These are phyloP conservation scores for Hesperia comma DNA, from an alignment of 2,888 invertebrate genomes.

Conservation along the genomic window DNA sequence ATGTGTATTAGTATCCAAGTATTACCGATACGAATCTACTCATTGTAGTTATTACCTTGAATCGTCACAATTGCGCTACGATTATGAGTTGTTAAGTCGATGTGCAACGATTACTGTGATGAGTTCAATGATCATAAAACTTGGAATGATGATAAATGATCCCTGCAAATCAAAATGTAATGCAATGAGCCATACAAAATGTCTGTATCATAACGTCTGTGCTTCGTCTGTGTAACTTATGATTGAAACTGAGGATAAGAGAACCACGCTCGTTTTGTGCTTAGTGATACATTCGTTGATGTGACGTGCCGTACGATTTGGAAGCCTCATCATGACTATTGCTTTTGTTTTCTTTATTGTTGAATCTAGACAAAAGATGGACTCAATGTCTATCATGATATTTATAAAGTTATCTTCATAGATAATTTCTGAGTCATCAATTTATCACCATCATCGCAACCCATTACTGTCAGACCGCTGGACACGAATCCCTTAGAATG, in stretches of 20 bases:
- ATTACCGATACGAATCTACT: slow-evolving; percentile 8
- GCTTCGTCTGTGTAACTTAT: too few relatives aligned
- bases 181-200: slow-evolving; percentile 3
- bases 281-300: not conserved
- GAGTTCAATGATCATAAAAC: slow-evolving; percentile 24
- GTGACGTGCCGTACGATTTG: too few relatives aligned
- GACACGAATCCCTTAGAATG: too few relatives aligned
- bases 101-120: slow-evolving; percentile 12
- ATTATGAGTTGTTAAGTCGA: slow-evolving; percentile 24
- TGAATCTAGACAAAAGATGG: too few relatives aligned
- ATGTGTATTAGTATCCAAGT: not conserved
- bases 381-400: too few relatives aligned
- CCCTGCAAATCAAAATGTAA: slow-evolving; percentile 11
- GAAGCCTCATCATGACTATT: too few relatives aligned
- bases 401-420: too few relatives aligned
- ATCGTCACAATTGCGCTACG: slow-evolving; percentile 37
- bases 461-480: too few relatives aligned
- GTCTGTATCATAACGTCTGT: not conserved
- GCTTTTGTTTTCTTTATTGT: too few relatives aligned
- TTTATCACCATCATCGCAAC: too few relatives aligned
- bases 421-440: too few relatives aligned
- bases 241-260: slow-evolving; percentile 4
- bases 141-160: slow-evolving; percentile 24
- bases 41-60: slow-evolving; percentile 13
- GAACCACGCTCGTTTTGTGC: not conserved